These are phyloP conservation scores for Sylvicola cinctus DNA, from an alignment of 2,888 invertebrate genomes.

Conservation along the genomic window DNA sequence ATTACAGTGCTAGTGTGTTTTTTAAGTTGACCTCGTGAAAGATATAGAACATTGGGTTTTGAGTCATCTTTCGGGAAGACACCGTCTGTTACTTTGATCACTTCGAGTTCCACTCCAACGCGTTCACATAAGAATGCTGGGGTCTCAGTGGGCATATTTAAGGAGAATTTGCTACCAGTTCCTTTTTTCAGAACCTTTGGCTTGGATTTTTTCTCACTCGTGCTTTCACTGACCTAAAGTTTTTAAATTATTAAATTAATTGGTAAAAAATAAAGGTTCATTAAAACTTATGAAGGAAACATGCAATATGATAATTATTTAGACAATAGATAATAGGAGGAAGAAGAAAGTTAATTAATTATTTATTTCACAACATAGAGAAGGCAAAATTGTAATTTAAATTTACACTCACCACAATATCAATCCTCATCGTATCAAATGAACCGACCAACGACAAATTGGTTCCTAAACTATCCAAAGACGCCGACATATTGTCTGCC, in stretches of 20 bases:
- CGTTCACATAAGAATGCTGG: conserved; percentile 86
- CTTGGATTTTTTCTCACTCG: conserved; percentile 7
- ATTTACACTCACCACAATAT: conserved; percentile 83
- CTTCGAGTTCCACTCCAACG: conserved; percentile 72
- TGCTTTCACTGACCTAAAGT: too few relatives aligned
- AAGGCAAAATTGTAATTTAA: not conserved
- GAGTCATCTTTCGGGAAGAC: conserved; percentile 52
- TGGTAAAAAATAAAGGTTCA: too few relatives aligned
- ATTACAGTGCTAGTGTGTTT: conserved; percentile 82
- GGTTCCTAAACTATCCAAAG: conserved; percentile 73
- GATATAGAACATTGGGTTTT: conserved; percentile 65
- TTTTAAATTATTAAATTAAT: too few relatives aligned
- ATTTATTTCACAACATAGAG: too few relatives aligned
- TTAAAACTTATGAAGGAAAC: not conserved
- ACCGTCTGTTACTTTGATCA: conserved; percentile 78
- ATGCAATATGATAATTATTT: too few relatives aligned
- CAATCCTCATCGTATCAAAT: conserved; percentile 74
- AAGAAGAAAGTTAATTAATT: too few relatives aligned
- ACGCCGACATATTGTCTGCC: conserved; percentile 33
- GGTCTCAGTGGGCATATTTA: conserved; percentile 42
- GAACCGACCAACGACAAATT: conserved; percentile 65
- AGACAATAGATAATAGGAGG: too few relatives aligned
- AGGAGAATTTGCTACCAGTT: conserved; percentile 13
- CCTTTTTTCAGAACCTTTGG: conserved; percentile 10
- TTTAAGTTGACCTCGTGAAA: conserved; percentile 69